These are phyloP conservation scores for Antheraea yamamai DNA, from an alignment of 2,888 invertebrate genomes.

Conservation along the genomic window DNA sequence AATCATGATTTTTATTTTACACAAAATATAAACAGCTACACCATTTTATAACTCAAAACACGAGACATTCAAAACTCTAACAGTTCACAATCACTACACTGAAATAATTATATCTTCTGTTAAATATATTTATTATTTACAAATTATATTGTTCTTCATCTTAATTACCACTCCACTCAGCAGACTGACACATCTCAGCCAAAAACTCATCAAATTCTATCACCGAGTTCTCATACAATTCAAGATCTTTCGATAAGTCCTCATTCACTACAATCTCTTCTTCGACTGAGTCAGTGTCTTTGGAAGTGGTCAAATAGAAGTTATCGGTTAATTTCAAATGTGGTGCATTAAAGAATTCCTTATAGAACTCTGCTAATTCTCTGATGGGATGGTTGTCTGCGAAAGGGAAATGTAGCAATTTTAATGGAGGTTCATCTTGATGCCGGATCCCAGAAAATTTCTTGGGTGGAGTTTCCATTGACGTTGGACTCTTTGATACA, in stretches of 20 bases:
- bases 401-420: slow-evolving; percentile 88
- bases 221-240: slow-evolving; percentile 87
- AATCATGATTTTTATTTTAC: not conserved
- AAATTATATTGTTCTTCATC: slow-evolving; percentile 16
- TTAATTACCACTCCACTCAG: slow-evolving; percentile 82
- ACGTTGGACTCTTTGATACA: slow-evolving; percentile 66
- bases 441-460: slow-evolving; percentile 70
- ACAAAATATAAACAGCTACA: not conserved
- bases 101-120: not conserved
- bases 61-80: too few relatives aligned
- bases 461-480: slow-evolving; percentile 69
- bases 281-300: slow-evolving; percentile 47
- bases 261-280: slow-evolving; percentile 54
- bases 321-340: slow-evolving; percentile 66
- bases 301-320: slow-evolving; percentile 34
- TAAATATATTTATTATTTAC: not conserved
- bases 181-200: slow-evolving; percentile 85
- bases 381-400: slow-evolving; percentile 87
- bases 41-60: not conserved
- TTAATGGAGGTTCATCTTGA: slow-evolving; percentile 85
- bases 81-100: not conserved
- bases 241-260: slow-evolving; percentile 87
- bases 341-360: slow-evolving; percentile 89
- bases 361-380: slow-evolving; percentile 90
- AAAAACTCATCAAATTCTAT: slow-evolving; percentile 89